Evolutionary conservation across 2,888 invertebrate species (phyloP), one percentile per base, ranked within the genome.

Genomic region (Tenthredo distinguenda): DNA sequence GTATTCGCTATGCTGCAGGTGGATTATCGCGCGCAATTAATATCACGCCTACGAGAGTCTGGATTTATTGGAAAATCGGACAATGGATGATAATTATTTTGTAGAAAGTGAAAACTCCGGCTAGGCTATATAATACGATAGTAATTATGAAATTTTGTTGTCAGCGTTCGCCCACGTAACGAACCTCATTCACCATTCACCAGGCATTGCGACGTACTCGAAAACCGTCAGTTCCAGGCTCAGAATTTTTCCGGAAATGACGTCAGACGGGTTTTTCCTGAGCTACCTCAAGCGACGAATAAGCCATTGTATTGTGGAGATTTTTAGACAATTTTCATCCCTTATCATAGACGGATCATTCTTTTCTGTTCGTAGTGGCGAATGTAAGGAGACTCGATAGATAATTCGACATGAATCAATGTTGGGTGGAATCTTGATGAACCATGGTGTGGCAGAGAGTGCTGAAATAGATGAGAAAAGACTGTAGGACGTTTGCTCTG

Each of bases 11-110:
- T 43, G 55, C 37, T 21, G n/a, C 12, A 21, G 37, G 15, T 5
- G 21, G 21, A 10, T 81, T 55, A 7, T 55, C 47, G 55, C 55
- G 34, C 6, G 34, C 6, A 18, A 37, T 40, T 18, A 18, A 37
- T 81, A 37, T 21, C 21, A 15, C 9, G 21, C 7, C 12, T 58
- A 12, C 18, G 26, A 21, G 12, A 81, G 6, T 40, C 37, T 10
- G 58, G 12, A 81, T 81, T 40, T 26, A 81, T 81, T 9, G 81
- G 21, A 18, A 7, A 81, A 81, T 50, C 81, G 10, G 26, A 81
- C 81, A 81, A 81, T 81, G 81, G 81, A 21, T 37, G 31, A 62
- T 62, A 40, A 81, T 81, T 81, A 81, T 81, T 81, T 81, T 43
- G 43, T 81, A 12, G 58, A 62, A 81, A 81, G 40, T 81, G 40